These are phyloP conservation scores for Mesoclemmys tuberculata DNA, from an alignment of 2,113 vertebrate genomes.

Conservation along the genomic window DNA sequence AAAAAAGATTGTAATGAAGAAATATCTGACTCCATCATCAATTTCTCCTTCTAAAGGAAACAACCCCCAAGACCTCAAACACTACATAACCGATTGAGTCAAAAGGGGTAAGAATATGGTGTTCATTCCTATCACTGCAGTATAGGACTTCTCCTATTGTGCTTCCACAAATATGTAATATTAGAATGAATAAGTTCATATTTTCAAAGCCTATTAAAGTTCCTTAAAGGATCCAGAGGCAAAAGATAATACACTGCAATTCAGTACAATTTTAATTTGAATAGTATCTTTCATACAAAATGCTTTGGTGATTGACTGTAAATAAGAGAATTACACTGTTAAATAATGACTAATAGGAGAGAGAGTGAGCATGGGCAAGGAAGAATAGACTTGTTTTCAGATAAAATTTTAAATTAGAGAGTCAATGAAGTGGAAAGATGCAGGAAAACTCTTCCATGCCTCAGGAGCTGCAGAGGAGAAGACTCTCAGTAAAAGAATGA, in stretches of 20 bases:
- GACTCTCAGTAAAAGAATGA: constrained; percentile 22
- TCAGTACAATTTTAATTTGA: constrained; percentile 25
- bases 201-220: background rate
- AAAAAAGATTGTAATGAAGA: background rate
- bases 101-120: background rate
- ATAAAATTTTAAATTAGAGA: background rate
- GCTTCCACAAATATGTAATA: background rate
- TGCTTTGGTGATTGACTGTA: background rate
- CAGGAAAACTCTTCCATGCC: background rate
- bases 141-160: background rate
- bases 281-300: background rate
- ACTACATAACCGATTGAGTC: background rate
- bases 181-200: background rate
- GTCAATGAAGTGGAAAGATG: background rate
- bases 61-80: background rate
- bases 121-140: background rate
- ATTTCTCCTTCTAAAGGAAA: background rate
- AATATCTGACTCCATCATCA: background rate
- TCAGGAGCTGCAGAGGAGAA: background rate
- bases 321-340: background rate
- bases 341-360: background rate
- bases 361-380: background rate
- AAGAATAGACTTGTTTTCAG: background rate
- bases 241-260: background rate
- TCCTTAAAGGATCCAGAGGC: background rate